Evolutionary conservation across 2,888 invertebrate genomes (phyloP).

Genomic region (Mimas tiliae): DNA sequence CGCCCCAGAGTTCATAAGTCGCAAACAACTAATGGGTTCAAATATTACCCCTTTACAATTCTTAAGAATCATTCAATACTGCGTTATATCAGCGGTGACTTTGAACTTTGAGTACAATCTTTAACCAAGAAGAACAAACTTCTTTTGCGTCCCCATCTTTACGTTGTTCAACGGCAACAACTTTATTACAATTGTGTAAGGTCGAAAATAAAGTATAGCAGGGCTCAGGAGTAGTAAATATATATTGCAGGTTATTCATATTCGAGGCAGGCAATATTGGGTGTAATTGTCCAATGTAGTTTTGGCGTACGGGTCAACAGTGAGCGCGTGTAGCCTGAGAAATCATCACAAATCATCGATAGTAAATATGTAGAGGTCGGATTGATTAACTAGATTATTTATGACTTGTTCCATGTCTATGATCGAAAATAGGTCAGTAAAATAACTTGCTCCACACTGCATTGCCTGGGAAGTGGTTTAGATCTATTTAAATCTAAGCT

Average conservation of each 20-base stretch:
- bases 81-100: conserved; percentile 64
- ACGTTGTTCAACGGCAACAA: conserved; percentile 23
- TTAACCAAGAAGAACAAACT: conserved; percentile 38
- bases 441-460: too few relatives aligned
- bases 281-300: conserved; percentile 72
- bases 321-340: conserved; percentile 26
- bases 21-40: neutral
- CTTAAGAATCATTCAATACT: conserved; percentile 40
- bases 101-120: conserved; percentile 63
- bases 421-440: neutral
- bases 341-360: conserved; percentile 26
- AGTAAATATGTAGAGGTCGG: conserved; percentile 26
- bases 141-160: conserved; percentile 18
- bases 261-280: conserved; percentile 65
- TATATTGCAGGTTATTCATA: conserved; percentile 38
- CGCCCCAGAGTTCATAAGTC: neutral
- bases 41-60: conserved; percentile 28
- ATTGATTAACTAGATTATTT: conserved; percentile 19
- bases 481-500: too few relatives aligned
- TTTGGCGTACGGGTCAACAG: conserved; percentile 32
- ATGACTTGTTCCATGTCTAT: neutral
- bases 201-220: conserved; percentile 24
- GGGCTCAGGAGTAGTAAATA: conserved; percentile 27
- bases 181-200: conserved; percentile 31
- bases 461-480: too few relatives aligned